Evolutionary conservation across 2,888 invertebrate species (phyloP).

Genomic region (Orthosia cruda): DNA sequence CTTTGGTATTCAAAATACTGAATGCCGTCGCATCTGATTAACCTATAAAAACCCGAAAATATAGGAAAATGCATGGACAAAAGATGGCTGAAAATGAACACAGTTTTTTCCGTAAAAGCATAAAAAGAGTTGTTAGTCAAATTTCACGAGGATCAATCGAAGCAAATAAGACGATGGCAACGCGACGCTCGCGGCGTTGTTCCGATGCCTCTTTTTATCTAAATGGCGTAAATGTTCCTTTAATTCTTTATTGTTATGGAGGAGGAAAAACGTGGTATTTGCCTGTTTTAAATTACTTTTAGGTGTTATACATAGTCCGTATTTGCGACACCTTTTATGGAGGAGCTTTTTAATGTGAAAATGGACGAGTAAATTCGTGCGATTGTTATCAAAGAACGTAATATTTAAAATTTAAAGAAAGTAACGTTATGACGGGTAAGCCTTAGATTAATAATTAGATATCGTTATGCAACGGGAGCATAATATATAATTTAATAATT

Average conservation of each 20-base stretch:
- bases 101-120: constrained; percentile 7
- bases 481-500: no score
- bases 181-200: constrained; percentile 45
- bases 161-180: constrained; percentile 50
- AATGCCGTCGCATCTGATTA: no score
- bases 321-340: neutral
- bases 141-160: constrained; percentile 49
- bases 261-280: constrained; percentile 33
- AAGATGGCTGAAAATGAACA: constrained; percentile 10
- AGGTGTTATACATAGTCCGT: constrained; percentile 1
- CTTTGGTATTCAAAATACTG: neutral
- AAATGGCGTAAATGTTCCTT: constrained; percentile 55
- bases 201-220: constrained; percentile 56
- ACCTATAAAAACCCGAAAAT: neutral
- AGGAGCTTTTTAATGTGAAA: neutral
- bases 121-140: constrained; percentile 42
- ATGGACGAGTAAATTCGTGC: neutral
- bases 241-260: constrained; percentile 48
- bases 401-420: no score
- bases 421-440: neutral
- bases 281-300: constrained; percentile 16
- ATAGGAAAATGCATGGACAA: neutral
- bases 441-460: neutral
- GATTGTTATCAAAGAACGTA: neutral
- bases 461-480: no score